These are phyloP conservation scores for Physocephala rufipes DNA, from an alignment of 2,888 invertebrate genomes.

Conservation along the genomic window DNA sequence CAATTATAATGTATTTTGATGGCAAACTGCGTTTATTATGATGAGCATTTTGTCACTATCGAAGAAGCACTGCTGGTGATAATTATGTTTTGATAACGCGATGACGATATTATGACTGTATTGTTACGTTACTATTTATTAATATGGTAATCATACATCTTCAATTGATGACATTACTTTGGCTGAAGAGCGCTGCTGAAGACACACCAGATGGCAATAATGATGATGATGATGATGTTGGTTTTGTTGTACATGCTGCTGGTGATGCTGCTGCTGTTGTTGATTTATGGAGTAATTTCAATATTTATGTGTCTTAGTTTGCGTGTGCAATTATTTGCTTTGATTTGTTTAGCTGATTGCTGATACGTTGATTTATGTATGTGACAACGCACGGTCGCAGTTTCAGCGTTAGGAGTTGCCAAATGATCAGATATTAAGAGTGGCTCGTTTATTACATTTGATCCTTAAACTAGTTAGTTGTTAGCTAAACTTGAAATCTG, in stretches of 20 bases:
- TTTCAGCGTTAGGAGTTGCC: slow-evolving; percentile 16
- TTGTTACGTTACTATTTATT: too few relatives aligned
- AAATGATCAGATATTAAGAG: neutral
- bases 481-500: too few relatives aligned
- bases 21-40: too few relatives aligned
- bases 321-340: slow-evolving; percentile 36
- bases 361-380: slow-evolving; percentile 26
- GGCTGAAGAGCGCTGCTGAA: neutral
- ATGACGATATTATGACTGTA: too few relatives aligned
- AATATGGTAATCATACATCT: too few relatives aligned
- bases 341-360: slow-evolving; percentile 29
- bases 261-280: slow-evolving; percentile 5
- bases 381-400: neutral
- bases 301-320: slow-evolving; percentile 33
- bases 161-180: too few relatives aligned
- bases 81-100: neutral
- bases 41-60: too few relatives aligned
- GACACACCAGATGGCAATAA: neutral
- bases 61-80: neutral
- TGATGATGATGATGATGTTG: slow-evolving; percentile 9
- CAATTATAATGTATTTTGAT: too few relatives aligned
- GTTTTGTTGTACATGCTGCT: neutral
- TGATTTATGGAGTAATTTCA: slow-evolving; percentile 35
- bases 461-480: too few relatives aligned
- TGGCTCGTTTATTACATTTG: too few relatives aligned